Evolutionary conservation across 2,797 vertebrate species (phyloP).

Genomic region (Nyctibius grandis): DNA sequence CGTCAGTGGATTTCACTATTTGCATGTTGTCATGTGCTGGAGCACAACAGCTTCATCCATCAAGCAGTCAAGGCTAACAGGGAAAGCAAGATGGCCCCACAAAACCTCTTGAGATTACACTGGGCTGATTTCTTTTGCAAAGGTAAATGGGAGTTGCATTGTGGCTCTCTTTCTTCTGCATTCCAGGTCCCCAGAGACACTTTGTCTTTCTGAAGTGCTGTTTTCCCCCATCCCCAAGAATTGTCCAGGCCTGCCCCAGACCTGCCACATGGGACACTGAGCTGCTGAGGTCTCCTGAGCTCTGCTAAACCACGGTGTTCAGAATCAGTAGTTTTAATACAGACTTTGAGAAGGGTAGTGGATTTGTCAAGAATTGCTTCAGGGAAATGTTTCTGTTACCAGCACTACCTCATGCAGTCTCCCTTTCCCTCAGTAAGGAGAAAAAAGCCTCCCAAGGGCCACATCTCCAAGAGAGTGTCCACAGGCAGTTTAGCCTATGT

Average conservation of each 20-base stretch:
- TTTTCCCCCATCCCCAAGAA: neutral
- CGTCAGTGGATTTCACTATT: neutral
- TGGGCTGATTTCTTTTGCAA: neutral
- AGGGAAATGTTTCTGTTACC: neutral
- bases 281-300: neutral
- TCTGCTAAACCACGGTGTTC: neutral
- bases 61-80: neutral
- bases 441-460: neutral
- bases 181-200: neutral
- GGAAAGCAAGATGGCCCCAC: neutral
- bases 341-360: neutral
- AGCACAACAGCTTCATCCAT: neutral
- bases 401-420: neutral
- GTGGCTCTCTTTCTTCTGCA: neutral
- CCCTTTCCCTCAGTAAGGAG: neutral
- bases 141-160: neutral
- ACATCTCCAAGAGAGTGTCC: neutral
- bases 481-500: neutral
- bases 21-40: neutral
- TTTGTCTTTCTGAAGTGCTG: neutral
- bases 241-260: neutral
- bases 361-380: neutral
- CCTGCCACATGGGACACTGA: rapidly evolving
- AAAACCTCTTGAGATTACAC: neutral
- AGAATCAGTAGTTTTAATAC: neutral